phyloP scores from a whole-genome alignment of 2,797 vertebrate genomes.

The Eospalax fontanierii region DNA sequence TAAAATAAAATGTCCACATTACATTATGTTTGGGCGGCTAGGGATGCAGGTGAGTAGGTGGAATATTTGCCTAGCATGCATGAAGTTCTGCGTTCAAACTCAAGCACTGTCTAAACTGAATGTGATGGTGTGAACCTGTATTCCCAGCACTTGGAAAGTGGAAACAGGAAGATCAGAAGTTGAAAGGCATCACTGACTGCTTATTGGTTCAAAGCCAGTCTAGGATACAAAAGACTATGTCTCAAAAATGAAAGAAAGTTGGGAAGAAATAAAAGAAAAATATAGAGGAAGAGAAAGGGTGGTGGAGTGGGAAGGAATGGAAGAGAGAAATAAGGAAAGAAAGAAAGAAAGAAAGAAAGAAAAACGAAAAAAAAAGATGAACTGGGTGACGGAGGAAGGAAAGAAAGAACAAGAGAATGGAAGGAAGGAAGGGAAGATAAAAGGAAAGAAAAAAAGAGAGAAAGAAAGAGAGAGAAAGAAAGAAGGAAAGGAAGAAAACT shows the following conservation, averaged over 20 bases:
- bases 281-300: too few species aligned
- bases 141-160: not conserved
- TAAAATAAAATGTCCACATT: not conserved
- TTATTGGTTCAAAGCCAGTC: not conserved
- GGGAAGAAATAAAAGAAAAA: too few species aligned
- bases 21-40: not conserved
- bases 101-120: not conserved
- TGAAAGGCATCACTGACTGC: not conserved
- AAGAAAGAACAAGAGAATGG: too few species aligned
- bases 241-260: not conserved
- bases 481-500: not conserved
- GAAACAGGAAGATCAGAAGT: not conserved
- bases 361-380: too few species aligned
- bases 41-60: not conserved
- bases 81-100: not conserved
- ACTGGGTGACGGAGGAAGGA: too few species aligned
- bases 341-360: too few species aligned
- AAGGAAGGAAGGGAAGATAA: too few species aligned
- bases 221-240: not conserved
- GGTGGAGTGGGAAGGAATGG: too few species aligned
- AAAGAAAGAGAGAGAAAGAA: too few species aligned
- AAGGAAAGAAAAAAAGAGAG: too few species aligned
- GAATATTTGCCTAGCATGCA: not conserved
- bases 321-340: too few species aligned
- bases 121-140: too few species aligned